Evolutionary conservation across 2,888 invertebrate genomes (phyloP), one percentile per base, ranked within the genome.

Genomic region (Capitulum mitella): DNA sequence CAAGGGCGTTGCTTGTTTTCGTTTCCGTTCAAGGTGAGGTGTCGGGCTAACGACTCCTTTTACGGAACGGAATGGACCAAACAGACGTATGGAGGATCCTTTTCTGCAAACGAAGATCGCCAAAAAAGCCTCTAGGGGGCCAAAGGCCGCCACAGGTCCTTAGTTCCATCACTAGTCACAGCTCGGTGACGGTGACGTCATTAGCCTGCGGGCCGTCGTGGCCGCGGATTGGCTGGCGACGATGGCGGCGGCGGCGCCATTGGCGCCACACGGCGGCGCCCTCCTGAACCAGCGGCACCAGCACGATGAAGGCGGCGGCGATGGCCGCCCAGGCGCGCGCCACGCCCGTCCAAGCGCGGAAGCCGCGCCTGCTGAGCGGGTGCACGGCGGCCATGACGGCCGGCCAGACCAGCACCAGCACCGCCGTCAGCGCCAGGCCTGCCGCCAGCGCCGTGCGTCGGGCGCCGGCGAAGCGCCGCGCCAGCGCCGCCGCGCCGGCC

Each of bases 381-480:
- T 70, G 37, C 10, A 34, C 70, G 77, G 76, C 78, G 16, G 78
- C 46, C 80, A 80, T 80, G 40, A 77, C 51, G 34, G 61, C 78
- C 8, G 80, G 80, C 80, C 80, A 80, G 32, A 80, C 29, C 51
- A 40, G 40, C 22, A 80, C 46, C 76, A 80, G 80, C 22, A 80
- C 29, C 32, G 78, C 40, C 6, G 79, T 78, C 26, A 80, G 70
- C 10, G 37, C 34, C 1, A 76, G 22, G 34, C 80, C 80, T 12
- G 77, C 79, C 14, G 64, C 34, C 51, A 48, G 75, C 0, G 70
- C 70, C 1, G 70, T 70, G 34, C 70, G 37, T 26, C 34, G 34
- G 22, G 70, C 70, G 26, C 12, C 22, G 8, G 40, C 26, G 37
- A 70, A 70, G 26, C 70, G 37, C 22, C 70, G 37, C 37, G 40